These are phyloP conservation scores for Microplitis mediator DNA, from an alignment of 1,140 invertebrate species.

Conservation along the genomic window DNA sequence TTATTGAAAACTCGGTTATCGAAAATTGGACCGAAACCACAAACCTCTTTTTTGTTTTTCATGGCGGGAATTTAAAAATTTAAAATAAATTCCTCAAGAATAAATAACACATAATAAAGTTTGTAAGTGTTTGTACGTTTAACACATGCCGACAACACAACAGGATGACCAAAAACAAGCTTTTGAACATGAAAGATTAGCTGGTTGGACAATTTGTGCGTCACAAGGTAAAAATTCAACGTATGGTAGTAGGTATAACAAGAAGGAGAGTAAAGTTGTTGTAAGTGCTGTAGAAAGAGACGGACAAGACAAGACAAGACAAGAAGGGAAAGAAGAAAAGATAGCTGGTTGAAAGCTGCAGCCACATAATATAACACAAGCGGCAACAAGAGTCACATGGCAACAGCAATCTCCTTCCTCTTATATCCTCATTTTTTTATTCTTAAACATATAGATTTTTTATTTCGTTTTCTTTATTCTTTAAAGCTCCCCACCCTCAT, in stretches of 20 bases:
- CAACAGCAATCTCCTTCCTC: conserved; percentile 47
- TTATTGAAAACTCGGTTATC: no score
- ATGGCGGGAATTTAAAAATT: no score
- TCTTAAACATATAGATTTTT: neutral
- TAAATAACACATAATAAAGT: no score
- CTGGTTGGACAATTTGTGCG: conserved; percentile 18
- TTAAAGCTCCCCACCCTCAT: conserved; percentile 8
- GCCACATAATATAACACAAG: conserved; percentile 18
- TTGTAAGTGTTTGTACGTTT: no score
- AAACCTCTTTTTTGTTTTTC: no score
- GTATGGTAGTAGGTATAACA: neutral
- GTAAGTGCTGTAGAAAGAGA: neutral
- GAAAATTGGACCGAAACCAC: no score
- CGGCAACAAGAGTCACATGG: conserved; percentile 44
- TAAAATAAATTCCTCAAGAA: no score
- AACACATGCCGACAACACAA: conserved; percentile 7
- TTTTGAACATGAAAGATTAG: conserved; percentile 7
- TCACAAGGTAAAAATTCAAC: conserved; percentile 15
- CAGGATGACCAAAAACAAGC: neutral
- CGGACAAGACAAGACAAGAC: conserved; percentile 1
- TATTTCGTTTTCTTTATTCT: conserved; percentile 1
- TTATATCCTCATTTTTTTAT: conserved; percentile 22
- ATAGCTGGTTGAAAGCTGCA: conserved; percentile 26
- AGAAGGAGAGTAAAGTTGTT: neutral
- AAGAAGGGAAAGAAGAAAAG: conserved; percentile 9